These are phyloP conservation scores for Drosophila hydei DNA, from an alignment of 1,140 invertebrate species.

Conservation along the genomic window DNA sequence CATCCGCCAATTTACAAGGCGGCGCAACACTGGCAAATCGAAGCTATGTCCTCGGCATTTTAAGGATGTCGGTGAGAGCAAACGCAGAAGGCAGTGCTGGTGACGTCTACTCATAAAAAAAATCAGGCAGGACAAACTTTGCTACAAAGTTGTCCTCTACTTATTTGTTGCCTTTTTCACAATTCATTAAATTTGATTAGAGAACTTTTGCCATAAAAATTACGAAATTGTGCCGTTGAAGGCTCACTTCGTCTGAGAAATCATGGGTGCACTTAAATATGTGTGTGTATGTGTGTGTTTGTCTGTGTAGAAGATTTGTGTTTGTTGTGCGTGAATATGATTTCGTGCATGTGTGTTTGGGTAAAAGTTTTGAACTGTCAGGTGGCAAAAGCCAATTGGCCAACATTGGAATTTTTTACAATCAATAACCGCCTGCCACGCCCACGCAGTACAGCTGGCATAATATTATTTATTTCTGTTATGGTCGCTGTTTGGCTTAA, in stretches of 20 bases:
- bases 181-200: constrained; percentile 83
- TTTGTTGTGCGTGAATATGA: constrained; percentile 81
- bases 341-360: constrained; percentile 65
- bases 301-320: constrained; percentile 68
- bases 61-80: constrained; percentile 1
- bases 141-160: constrained; percentile 77
- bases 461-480: constrained; percentile 31
- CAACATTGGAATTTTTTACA: constrained; percentile 67
- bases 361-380: constrained; percentile 76
- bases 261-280: constrained; percentile 32
- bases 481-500: neutral
- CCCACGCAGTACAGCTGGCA: neutral
- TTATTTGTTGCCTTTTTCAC: constrained; percentile 82
- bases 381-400: constrained; percentile 78
- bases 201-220: constrained; percentile 83
- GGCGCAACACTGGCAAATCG: constrained; percentile 63
- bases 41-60: constrained; percentile 47
- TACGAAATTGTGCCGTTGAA: constrained; percentile 82
- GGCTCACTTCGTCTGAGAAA: constrained; percentile 65
- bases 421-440: constrained; percentile 47
- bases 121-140: constrained; percentile 79
- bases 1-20: constrained; percentile 80
- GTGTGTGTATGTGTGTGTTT: constrained; percentile 23
- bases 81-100: constrained; percentile 10
- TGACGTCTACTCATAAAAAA: constrained; percentile 79